phyloP scores from a whole-genome alignment of 2,113 vertebrate genomes.

The Eurypyga helias region DNA sequence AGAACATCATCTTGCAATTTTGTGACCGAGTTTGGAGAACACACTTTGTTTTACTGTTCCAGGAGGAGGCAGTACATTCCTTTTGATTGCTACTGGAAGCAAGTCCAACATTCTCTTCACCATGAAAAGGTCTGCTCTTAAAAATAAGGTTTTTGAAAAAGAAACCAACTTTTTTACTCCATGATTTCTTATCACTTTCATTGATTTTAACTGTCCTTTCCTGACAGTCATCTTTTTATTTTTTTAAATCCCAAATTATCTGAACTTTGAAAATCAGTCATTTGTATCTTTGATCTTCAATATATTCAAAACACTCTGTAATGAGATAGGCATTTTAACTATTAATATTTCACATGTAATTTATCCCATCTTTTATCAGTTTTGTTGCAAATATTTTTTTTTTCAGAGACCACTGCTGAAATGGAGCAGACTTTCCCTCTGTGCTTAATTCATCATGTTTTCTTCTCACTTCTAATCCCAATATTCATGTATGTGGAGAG shows the following conservation, averaged over 20 bases:
- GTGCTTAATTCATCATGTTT: not conserved
- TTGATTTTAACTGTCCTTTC: not conserved
- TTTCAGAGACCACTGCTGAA: not conserved
- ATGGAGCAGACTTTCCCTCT: not conserved
- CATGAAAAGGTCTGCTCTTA: not conserved
- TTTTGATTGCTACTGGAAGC: constrained; percentile 50
- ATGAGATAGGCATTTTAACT: not conserved
- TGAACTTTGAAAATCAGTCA: not conserved
- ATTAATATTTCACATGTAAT: not conserved
- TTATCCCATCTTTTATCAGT: not conserved
- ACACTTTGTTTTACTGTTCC: constrained; percentile 33
- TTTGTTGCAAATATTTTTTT: not conserved
- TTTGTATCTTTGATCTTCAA: not conserved
- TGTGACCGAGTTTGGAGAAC: not conserved
- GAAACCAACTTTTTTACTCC: not conserved
- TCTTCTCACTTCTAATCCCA: not conserved
- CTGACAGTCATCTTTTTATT: not conserved
- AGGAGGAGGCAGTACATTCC: constrained; percentile 78
- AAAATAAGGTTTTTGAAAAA: not conserved
- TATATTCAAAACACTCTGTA: not conserved
- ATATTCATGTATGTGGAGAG: not conserved
- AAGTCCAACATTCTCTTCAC: not conserved
- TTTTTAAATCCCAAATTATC: not conserved
- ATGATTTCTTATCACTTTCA: not conserved
- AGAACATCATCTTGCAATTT: not conserved